A percentile compares a stretch with the other conserved stretches of the same genome.
Evolutionary conservation across 1,140 invertebrate species (phyloP).

Genomic region (Neoseiulus cucumeris): DNA sequence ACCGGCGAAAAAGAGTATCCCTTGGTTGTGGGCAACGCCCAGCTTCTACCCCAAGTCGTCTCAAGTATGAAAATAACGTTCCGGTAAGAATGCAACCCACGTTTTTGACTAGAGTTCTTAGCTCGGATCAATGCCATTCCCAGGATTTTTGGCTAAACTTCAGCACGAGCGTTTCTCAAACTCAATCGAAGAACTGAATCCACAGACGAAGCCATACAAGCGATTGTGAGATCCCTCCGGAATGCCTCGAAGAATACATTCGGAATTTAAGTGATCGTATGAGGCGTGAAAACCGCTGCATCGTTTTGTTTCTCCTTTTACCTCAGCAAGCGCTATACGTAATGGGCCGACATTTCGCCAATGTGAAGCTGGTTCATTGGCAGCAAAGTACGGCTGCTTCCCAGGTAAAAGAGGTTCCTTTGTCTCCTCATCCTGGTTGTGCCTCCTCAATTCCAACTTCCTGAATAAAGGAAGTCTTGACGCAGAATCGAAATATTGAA

Average conservation of each 20-base stretch:
- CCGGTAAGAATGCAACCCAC: too few relatives aligned
- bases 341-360: not conserved
- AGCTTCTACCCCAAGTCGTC: not conserved
- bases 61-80: not conserved
- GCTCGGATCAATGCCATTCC: too few relatives aligned
- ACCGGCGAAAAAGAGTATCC: slow-evolving; percentile 5
- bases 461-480: too few relatives aligned
- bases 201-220: not conserved
- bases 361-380: not conserved
- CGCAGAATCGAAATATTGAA: too few relatives aligned
- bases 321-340: not conserved
- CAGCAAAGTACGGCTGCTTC: not conserved
- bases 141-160: too few relatives aligned
- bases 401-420: not conserved
- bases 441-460: too few relatives aligned
- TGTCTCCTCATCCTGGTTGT: not conserved
- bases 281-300: not conserved
- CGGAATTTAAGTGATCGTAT: not conserved
- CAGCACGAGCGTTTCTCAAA: too few relatives aligned
- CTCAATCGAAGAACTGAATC: not conserved
- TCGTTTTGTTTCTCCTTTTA: not conserved
- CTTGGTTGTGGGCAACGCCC: not conserved
- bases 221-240: not conserved
- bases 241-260: slow-evolving; percentile 7
- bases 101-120: too few relatives aligned